Conservation (phyloP, 2,113 vertebrate genomes). For the Xiphophorus hellerii region DNA sequence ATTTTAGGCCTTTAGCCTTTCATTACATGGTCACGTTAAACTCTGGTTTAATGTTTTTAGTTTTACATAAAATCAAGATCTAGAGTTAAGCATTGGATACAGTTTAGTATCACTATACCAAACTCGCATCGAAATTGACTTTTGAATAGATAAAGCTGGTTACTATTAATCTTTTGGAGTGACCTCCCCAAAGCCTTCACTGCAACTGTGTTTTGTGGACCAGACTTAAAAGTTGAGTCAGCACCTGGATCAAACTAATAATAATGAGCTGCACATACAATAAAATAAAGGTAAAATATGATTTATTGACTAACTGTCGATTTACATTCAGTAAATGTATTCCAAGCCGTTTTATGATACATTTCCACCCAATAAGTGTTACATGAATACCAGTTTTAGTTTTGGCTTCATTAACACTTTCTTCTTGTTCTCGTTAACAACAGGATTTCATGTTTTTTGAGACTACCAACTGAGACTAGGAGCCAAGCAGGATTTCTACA, state of each 20-base stretch:
- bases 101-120: no score
- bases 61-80: no score
- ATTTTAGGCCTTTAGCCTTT: no score
- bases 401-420: neutral
- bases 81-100: no score
- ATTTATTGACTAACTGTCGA: neutral
- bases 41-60: no score
- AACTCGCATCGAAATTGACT: no score
- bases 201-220: neutral
- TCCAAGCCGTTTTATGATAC: neutral
- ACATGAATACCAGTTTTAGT: neutral
- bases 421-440: constrained; percentile 7
- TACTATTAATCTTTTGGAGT: neutral
- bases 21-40: no score
- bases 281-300: neutral
- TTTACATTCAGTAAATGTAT: no score
- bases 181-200: neutral
- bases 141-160: no score
- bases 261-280: no score
- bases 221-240: neutral
- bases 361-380: neutral
- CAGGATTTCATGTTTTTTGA: constrained; percentile 96
- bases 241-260: no score
- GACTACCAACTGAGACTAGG: constrained; percentile 64
- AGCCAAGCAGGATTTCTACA: constrained; percentile 15